These are phyloP conservation scores for Sitobion miscanthi DNA, from an alignment of 1,140 invertebrate genomes.

Conservation along the genomic window DNA sequence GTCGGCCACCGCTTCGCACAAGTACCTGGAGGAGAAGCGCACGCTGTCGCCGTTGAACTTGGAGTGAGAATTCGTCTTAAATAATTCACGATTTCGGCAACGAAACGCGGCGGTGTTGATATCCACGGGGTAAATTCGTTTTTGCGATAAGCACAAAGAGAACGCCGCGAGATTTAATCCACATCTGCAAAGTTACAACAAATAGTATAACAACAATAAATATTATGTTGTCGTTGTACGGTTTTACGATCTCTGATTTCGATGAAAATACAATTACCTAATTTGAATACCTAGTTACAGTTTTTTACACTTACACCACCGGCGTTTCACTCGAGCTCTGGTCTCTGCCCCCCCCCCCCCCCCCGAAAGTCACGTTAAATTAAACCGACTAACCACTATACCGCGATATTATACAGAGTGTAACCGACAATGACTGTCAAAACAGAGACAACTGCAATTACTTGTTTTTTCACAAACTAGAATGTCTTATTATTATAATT, in stretches of 20 bases:
- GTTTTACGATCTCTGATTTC: no score
- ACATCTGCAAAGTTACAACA: no score
- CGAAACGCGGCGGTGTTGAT: no score
- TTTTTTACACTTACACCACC: not conserved
- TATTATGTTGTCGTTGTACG: no score
- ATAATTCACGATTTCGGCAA: not conserved
- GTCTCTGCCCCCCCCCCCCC: not conserved
- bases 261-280: no score
- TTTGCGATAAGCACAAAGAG: not conserved
- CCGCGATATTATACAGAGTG: not conserved
- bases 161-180: not conserved
- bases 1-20: constrained; percentile 57
- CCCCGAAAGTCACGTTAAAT: not conserved
- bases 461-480: not conserved
- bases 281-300: no score
- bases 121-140: no score
- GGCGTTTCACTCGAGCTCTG: not conserved
- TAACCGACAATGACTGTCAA: not conserved
- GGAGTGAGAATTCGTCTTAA: constrained; percentile 44
- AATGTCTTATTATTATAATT: not conserved
- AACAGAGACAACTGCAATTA: not conserved
- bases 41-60: constrained; percentile 54
- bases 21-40: constrained; percentile 58
- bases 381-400: constrained; percentile 9
- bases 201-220: no score